phyloP scores from a whole-genome alignment of 2,888 invertebrate genomes.

The Sesamia inferens region DNA sequence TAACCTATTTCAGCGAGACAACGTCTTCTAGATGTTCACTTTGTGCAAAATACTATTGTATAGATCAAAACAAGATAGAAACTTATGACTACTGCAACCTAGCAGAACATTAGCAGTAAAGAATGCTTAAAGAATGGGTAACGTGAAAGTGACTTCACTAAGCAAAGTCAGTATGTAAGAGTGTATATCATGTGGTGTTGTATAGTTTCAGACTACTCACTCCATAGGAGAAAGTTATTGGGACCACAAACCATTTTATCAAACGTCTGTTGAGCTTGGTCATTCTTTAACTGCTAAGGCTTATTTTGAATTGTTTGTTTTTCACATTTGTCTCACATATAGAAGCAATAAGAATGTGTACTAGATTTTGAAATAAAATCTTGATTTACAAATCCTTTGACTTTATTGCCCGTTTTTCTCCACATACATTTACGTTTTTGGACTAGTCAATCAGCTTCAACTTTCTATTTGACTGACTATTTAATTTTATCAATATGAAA shows the following conservation, averaged over 20 bases:
- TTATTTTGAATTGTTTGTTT: no score
- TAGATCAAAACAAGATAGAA: slow-evolving; percentile 52
- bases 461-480: no score
- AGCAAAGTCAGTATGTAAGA: background rate
- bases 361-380: no score
- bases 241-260: background rate
- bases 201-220: background rate
- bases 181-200: background rate
- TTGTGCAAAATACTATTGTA: slow-evolving; percentile 56
- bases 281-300: no score
- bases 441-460: no score
- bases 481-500: no score
- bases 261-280: background rate
- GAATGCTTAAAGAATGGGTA: slow-evolving; percentile 1
- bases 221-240: background rate
- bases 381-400: no score
- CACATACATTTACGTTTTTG: no score
- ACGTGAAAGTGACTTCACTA: background rate
- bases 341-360: no score
- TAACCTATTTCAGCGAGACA: slow-evolving; percentile 78
- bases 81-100: slow-evolving; percentile 41
- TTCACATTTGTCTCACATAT: no score
- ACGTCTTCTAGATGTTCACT: slow-evolving; percentile 51
- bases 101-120: slow-evolving; percentile 12
- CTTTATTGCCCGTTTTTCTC: no score